Evolutionary conservation across 2,113 vertebrate genomes (phyloP), one percentile per base, ranked within the genome.

Genomic region (Pardalotus punctatus): DNA sequence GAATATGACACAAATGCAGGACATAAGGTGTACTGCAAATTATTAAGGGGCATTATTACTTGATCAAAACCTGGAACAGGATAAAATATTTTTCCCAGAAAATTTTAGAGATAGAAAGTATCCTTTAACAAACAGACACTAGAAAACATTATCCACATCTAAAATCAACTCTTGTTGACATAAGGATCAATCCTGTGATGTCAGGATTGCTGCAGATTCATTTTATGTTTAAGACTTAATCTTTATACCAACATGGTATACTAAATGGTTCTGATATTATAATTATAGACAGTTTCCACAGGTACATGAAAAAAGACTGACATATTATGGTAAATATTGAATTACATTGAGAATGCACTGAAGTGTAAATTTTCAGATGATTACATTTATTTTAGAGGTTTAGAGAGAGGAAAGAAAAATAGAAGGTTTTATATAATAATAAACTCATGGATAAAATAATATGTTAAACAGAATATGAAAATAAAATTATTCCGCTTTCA

Each of bases 241-340:
- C 61, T 93, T 86, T 88, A n/a, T 94, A 86, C 54, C 57, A 81
- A 79, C 54, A 73, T 9, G 14, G 66, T 90, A 93, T 84, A 72
- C 17, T 79, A 91, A 94, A 80, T 62, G 36, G 81, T 94, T 93
- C 27, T 84, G 71, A 94, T 96, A 95, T 42, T 92, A 62, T 95
- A 93, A 91, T 94, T 95, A 77, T 78, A 86, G 45, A 77, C 81
- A 8, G 86, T 97, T 96, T 94, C 96, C 87, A 96, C 77, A 96
- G 96, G 88, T 84, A 95, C 81, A 24, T 57, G 13, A 40, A 90
- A 84, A 48, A 88, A 45, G 79, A 88, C 19, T 97, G 94, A 29
- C 92, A 84, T 94, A 61, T 90, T 86, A 86, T 79, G 47, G 47
- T 93, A 96, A 97, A 97, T 90, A 96, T 70, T 96, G 81, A 84